These are phyloP conservation scores for Lacanobia wlatinum DNA, from an alignment of 2,888 invertebrate genomes.

Conservation along the genomic window DNA sequence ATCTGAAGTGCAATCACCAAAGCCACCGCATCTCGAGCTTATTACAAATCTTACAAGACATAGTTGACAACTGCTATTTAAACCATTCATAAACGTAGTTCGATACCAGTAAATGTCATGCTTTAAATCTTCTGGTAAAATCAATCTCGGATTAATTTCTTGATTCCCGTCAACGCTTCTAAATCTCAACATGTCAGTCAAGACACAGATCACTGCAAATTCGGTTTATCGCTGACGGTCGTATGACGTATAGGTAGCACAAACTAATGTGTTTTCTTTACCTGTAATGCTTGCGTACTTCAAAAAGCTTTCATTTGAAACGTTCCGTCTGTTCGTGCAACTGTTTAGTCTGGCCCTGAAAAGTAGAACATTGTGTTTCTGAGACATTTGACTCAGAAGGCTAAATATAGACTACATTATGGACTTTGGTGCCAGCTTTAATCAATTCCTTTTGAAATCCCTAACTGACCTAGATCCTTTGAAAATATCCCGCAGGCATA, in stretches of 20 bases:
- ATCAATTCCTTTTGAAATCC: slow-evolving; percentile 5
- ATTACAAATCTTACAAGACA: background rate
- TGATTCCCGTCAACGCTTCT: background rate
- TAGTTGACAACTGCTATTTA: background rate
- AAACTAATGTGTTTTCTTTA: slow-evolving; percentile 26
- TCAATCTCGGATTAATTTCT: background rate
- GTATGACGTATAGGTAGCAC: background rate
- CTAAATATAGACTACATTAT: background rate
- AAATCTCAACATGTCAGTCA: slow-evolving; percentile 7
- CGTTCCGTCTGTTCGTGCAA: slow-evolving; percentile 7
- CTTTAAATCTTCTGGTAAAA: background rate
- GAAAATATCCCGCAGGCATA: background rate
- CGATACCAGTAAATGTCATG: too few relatives aligned
- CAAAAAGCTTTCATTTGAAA: background rate
- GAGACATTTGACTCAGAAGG: background rate
- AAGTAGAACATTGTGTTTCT: background rate
- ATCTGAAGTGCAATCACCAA: background rate
- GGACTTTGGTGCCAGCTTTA: background rate
- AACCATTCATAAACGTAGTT: background rate
- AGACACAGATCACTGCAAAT: background rate
- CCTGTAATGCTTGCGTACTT: background rate
- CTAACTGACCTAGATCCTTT: background rate
- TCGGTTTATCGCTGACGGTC: background rate
- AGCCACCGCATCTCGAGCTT: background rate
- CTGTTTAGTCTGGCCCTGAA: slow-evolving; percentile 33